Evolutionary conservation across 2,113 vertebrate species (phyloP).

Genomic region (Brachionichthys hirsutus): DNA sequence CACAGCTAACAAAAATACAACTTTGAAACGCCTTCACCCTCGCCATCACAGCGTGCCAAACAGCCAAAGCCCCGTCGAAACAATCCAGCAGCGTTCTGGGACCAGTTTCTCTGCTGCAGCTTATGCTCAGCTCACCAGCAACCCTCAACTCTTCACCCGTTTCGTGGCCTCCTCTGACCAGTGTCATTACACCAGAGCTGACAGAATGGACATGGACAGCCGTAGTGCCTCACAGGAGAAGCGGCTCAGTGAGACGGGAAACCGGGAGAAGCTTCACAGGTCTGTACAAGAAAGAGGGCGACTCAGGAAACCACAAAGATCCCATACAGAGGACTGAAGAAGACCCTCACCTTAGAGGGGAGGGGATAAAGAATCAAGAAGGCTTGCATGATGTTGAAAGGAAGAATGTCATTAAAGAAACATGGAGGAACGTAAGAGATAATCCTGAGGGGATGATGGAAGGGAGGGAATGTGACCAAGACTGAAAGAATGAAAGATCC

Average conservation of each 20-base stretch:
- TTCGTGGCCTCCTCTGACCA: slow-evolving; percentile 25
- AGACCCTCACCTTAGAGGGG: slow-evolving; percentile 11
- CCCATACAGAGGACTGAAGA: slow-evolving; percentile 24
- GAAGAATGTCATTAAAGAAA: slow-evolving; percentile 50
- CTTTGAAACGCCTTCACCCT: slow-evolving; percentile 37
- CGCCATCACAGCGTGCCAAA: slow-evolving; percentile 22
- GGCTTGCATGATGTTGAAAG: slow-evolving; percentile 17
- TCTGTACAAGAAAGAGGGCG: slow-evolving; percentile 17
- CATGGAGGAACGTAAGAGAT: slow-evolving; percentile 45
- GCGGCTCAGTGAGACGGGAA: slow-evolving; percentile 2
- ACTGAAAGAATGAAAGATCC: slow-evolving; percentile 10
- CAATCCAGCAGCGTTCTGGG: slow-evolving; percentile 41
- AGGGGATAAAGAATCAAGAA: slow-evolving; percentile 16
- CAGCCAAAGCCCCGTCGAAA: slow-evolving; percentile 32
- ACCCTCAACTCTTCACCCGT: slow-evolving; percentile 35
- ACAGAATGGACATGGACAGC: slow-evolving; percentile 13
- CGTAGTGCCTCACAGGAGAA: slow-evolving; percentile 1
- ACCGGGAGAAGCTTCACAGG: slow-evolving; percentile 15
- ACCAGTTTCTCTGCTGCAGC: slow-evolving; percentile 26
- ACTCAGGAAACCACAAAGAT: slow-evolving; percentile 28
- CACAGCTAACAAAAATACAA: slow-evolving; percentile 10
- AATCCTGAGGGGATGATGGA: slow-evolving; percentile 9
- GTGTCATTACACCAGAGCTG: not conserved
- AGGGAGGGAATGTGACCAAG: slow-evolving; percentile 7
- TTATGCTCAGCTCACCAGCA: slow-evolving; percentile 33